Percentiles rank a stretch among this genome's conserved stretches.
Evolutionary conservation across 2,888 invertebrate species (phyloP).

Genomic region (Cerastis rubricosa): DNA sequence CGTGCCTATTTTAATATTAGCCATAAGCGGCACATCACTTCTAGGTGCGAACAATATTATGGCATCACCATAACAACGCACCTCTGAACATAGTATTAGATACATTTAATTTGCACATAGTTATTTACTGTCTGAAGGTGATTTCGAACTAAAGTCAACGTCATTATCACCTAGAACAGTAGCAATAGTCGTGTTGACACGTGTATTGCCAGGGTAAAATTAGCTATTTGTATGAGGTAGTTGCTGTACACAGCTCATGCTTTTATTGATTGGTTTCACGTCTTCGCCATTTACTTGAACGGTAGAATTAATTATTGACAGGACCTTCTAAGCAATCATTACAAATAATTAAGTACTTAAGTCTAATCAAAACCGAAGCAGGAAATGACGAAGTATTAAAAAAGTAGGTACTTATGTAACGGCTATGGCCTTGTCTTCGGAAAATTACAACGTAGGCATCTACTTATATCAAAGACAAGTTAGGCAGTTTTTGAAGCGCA

Average conservation of each 20-base stretch:
- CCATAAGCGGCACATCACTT: background rate
- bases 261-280: slow-evolving; percentile 7
- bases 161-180: background rate
- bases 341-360: slow-evolving; percentile 12
- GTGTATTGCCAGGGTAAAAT: background rate
- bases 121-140: slow-evolving; percentile 1
- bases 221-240: background rate
- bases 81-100: background rate
- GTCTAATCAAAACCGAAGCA: slow-evolving; percentile 9
- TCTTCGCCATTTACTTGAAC: background rate
- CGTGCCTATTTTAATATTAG: slow-evolving; percentile 1
- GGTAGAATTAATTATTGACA: slow-evolving; percentile 1
- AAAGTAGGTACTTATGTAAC: background rate
- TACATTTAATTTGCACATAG: background rate
- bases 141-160: background rate
- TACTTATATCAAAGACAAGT: too few species aligned
- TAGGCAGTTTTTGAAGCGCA: too few species aligned
- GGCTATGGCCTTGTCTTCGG: background rate
- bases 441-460: too few species aligned
- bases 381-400: slow-evolving; percentile 14
- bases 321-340: slow-evolving; percentile 6
- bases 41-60: background rate
- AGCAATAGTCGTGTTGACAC: background rate
- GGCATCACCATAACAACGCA: background rate
- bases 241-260: background rate